Percentiles rank a stretch among this genome's conserved stretches.
Evolutionary conservation across 2,888 invertebrate genomes (phyloP).

Genomic region (Drosophila percnosoma): DNA sequence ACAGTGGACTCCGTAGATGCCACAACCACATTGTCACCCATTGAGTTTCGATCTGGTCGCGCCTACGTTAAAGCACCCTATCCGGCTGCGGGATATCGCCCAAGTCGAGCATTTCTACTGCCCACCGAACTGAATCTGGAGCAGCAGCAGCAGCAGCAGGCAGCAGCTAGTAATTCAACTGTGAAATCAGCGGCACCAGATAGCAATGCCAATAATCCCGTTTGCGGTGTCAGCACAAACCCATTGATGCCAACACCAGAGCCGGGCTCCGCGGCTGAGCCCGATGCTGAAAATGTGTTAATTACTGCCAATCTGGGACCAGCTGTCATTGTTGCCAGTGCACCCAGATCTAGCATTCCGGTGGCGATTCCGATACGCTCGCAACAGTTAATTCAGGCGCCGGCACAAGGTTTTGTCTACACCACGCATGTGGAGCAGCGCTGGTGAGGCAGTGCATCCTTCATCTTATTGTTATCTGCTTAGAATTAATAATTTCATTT

Average conservation of each 20-base stretch:
- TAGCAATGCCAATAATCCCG: slow-evolving; percentile 73
- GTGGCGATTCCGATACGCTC: slow-evolving; percentile 72
- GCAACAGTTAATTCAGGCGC: slow-evolving; percentile 57
- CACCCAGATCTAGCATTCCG: slow-evolving; percentile 52
- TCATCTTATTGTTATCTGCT: slow-evolving; percentile 39
- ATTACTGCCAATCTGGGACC: slow-evolving; percentile 62
- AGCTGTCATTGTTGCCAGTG: slow-evolving; percentile 52
- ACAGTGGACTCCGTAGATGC: slow-evolving; percentile 40
- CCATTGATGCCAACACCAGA: slow-evolving; percentile 79
- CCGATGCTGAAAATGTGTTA: slow-evolving; percentile 76
- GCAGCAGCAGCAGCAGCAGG: slow-evolving; percentile 1
- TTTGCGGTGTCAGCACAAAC: slow-evolving; percentile 78
- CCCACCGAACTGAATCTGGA: slow-evolving; percentile 65
- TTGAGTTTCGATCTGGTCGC: slow-evolving; percentile 38
- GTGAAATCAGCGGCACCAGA: slow-evolving; percentile 4
- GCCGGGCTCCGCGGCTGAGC: slow-evolving; percentile 69
- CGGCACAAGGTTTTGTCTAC: slow-evolving; percentile 55
- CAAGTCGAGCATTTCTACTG: slow-evolving; percentile 72
- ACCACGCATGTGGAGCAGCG: slow-evolving; percentile 68
- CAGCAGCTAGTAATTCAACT: slow-evolving; percentile 23
- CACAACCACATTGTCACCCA: slow-evolving; percentile 10
- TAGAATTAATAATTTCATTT: slow-evolving; percentile 26
- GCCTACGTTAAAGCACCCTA: slow-evolving; percentile 65
- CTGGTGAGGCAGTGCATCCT: slow-evolving; percentile 50
- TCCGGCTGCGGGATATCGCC: slow-evolving; percentile 77